Evolutionary conservation across 2,888 invertebrate genomes (phyloP).

Genomic region (Drosophila atripex): DNA sequence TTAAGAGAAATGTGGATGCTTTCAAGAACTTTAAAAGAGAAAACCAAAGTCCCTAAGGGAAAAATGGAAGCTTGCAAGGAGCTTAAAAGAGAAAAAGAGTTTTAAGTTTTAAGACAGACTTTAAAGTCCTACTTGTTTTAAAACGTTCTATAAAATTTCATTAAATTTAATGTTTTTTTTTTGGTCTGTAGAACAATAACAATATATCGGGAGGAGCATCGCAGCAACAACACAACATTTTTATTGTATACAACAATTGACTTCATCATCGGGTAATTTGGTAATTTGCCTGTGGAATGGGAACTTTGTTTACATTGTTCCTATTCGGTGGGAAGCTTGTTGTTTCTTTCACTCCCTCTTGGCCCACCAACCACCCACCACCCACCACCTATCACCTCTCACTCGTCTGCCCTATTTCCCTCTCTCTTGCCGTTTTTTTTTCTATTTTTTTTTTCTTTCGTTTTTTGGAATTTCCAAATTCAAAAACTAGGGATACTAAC

Average conservation of each 20-base stretch:
- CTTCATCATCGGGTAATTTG: slow-evolving; percentile 79
- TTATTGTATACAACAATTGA: slow-evolving; percentile 78
- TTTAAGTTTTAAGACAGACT: background rate
- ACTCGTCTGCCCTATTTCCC: background rate
- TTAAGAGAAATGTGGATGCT: too few relatives aligned
- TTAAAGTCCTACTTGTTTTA: too few relatives aligned
- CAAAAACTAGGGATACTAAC: slow-evolving; percentile 44
- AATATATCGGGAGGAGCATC: slow-evolving; percentile 2
- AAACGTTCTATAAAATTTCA: background rate
- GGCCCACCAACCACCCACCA: background rate
- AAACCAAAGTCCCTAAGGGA: too few relatives aligned
- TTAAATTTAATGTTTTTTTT: background rate
- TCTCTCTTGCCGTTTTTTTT: background rate
- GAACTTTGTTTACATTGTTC: slow-evolving; percentile 80
- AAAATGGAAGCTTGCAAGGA: too few relatives aligned
- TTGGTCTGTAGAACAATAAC: slow-evolving; percentile 26
- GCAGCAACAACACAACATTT: slow-evolving; percentile 43
- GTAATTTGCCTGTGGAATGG: slow-evolving; percentile 63
- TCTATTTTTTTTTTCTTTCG: slow-evolving; percentile 32
- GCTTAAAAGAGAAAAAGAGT: background rate
- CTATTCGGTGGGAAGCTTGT: slow-evolving; percentile 44
- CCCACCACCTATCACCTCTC: background rate
- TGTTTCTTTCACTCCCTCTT: slow-evolving; percentile 19
- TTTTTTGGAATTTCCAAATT: slow-evolving; percentile 57
- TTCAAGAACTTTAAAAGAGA: too few relatives aligned